Evolutionary conservation across 2,888 invertebrate genomes (phyloP).

Genomic region (Aphodius sticticus): DNA sequence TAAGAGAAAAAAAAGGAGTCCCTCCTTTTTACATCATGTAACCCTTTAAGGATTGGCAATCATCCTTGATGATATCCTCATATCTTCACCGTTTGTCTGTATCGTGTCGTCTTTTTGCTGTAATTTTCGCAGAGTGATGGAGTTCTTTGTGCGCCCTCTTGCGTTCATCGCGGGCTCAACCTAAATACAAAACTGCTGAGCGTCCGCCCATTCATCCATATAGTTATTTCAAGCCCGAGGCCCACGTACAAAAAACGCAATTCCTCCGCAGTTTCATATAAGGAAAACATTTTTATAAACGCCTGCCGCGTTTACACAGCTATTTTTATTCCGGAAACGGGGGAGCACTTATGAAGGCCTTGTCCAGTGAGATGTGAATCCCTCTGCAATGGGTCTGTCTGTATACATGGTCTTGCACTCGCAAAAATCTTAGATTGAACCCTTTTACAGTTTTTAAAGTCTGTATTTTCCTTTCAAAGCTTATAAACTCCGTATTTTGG

Average conservation of each 20-base stretch:
- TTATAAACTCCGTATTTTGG: too few species aligned
- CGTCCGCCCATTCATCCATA: background rate
- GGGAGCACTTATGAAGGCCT: background rate
- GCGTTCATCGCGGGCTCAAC: background rate
- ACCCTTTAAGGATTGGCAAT: too few species aligned
- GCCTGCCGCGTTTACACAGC: background rate
- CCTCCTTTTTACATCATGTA: too few species aligned
- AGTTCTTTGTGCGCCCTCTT: background rate
- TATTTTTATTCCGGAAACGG: background rate
- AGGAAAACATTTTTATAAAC: conserved; percentile 4
- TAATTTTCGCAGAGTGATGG: background rate
- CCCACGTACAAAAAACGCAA: background rate
- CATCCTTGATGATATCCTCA: too few species aligned
- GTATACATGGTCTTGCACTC: background rate
- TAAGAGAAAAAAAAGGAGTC: too few species aligned
- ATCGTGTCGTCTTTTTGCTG: background rate
- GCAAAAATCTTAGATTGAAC: background rate
- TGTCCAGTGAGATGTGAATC: background rate
- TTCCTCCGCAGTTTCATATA: background rate
- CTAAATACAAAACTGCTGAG: background rate
- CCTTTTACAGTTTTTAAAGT: background rate
- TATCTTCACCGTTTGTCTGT: too few species aligned
- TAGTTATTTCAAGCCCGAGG: background rate
- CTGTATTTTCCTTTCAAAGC: too few species aligned
- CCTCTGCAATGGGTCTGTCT: background rate